Evolutionary conservation across 1,140 invertebrate species (phyloP).

Genomic region (Drosophila lini): DNA sequence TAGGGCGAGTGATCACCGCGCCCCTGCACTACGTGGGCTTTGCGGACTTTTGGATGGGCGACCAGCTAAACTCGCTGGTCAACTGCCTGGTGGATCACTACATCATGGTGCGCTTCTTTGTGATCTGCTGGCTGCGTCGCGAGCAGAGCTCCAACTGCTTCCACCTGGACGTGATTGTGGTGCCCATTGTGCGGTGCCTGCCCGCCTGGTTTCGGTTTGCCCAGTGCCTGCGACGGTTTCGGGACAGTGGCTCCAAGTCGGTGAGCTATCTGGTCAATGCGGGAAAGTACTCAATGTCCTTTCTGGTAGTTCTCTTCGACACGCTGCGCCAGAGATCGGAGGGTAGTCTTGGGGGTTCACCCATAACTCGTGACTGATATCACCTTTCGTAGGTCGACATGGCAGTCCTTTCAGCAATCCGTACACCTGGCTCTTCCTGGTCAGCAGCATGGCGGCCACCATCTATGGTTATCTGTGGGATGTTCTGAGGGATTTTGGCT

Average conservation of each 20-base stretch:
- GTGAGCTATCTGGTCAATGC: constrained; percentile 92
- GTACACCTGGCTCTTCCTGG: constrained; percentile 92
- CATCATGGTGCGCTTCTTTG: constrained; percentile 89
- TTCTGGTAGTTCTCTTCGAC: constrained; percentile 89
- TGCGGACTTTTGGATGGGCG: constrained; percentile 97
- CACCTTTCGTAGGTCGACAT: constrained; percentile 86
- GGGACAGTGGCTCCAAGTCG: constrained; percentile 85
- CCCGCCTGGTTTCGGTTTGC: constrained; percentile 95
- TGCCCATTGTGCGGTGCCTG: constrained; percentile 89
- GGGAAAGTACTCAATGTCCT: constrained; percentile 93
- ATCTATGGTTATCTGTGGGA: constrained; percentile 96
- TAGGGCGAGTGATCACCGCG: constrained; percentile 89
- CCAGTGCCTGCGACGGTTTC: constrained; percentile 93
- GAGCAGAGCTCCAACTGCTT: constrained; percentile 77
- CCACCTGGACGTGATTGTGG: constrained; percentile 47
- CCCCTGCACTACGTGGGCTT: constrained; percentile 95
- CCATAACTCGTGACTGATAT: not conserved
- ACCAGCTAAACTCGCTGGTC: constrained; percentile 94
- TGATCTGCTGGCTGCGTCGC: constrained; percentile 85
- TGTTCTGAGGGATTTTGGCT: constrained; percentile 98
- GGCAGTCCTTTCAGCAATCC: constrained; percentile 88
- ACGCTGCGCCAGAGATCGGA: constrained; percentile 55
- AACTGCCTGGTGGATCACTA: constrained; percentile 92
- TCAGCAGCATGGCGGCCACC: constrained; percentile 90
- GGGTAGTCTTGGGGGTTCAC: constrained; percentile 23